Base-by-base conservation (phyloP, 2,888 invertebrate genomes). In the Apotomis betuletana region DNA sequence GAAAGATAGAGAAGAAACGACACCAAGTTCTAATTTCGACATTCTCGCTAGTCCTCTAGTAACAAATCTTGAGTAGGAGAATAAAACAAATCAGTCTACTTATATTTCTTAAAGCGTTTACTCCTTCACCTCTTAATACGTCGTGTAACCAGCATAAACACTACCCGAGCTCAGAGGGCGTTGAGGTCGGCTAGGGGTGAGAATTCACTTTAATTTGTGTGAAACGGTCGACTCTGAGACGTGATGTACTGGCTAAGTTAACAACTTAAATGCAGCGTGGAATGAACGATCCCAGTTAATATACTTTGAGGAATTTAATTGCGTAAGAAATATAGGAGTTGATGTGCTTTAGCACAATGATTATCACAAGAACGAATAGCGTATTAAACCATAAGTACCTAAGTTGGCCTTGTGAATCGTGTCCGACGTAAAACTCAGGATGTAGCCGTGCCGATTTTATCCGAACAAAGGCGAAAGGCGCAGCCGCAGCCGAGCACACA, bases 201-300 rank as follows among this genome's bases (percentile, higher is more conserved):
- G 60, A 55, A 41, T 67, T 15, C 55, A 41, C 60, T 71, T 67
- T 57, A 71, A 67, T 61, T 61, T 41, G 67, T 57, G 38, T 55
- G 55, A 60, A 70, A 44, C 70, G 64, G 36, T 65, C 27, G 51
- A 59, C 55, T 51, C n/a, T 10, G 13, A 60, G 59, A 61, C 57
- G 57, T 67, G 65, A 70, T 61, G 27, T 57, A 67, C 55, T 54
- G 46, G 15, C 36, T 52, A 15, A 64, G 59, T 57, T 69, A 54
- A 67, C 49, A 54, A 67, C 49, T 67, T 61, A 15, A 38, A 41
- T 57, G 27, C 49, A 55, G 55, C 41, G 5, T 55, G 36, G 36
- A 65, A 49, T 46, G 46, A 70, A 60, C 54, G 27, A 52, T 41
- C 41, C 41, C 36, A 55, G 58, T 41, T 44, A 5, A n/a, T 38